phyloP scores from a whole-genome alignment of 1,140 invertebrate species.

The Achatina immaculata region DNA sequence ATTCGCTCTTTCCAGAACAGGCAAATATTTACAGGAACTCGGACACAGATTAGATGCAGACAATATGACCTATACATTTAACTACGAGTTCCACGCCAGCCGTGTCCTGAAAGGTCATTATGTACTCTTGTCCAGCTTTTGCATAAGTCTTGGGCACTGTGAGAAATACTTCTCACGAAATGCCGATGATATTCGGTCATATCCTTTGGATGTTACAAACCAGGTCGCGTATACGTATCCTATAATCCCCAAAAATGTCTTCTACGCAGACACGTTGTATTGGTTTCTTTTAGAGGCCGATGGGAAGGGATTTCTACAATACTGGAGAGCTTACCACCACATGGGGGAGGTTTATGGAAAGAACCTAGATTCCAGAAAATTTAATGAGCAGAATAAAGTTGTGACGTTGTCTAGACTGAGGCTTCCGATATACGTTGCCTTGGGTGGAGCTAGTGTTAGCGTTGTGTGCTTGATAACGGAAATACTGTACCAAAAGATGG shows the following conservation, averaged over 20 bases:
- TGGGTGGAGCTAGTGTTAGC: not conserved
- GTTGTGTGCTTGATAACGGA: not conserved
- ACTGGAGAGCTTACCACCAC: not conserved
- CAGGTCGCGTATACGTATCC: not conserved
- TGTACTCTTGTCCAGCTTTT: not conserved
- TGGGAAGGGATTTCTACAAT: not conserved
- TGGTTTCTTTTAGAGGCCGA: not conserved
- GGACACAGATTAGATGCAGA: not conserved
- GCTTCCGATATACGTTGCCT: not conserved
- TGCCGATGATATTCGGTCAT: not conserved
- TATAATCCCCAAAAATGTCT: not conserved
- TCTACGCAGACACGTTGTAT: not conserved
- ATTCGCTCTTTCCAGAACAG: not conserved
- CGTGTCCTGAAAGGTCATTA: not conserved
- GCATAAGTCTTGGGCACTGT: not conserved
- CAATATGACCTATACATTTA: not conserved
- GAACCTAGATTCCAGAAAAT: not conserved
- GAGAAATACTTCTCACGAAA: not conserved
- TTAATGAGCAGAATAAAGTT: not conserved
- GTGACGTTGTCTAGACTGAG: not conserved
- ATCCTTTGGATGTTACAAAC: not conserved
- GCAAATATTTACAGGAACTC: not conserved
- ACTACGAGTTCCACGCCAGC: not conserved
- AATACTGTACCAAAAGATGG: not conserved
- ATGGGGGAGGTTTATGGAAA: no score